Conservation (phyloP, 2,888 invertebrate species). For the Invenusta paracnida region DNA sequence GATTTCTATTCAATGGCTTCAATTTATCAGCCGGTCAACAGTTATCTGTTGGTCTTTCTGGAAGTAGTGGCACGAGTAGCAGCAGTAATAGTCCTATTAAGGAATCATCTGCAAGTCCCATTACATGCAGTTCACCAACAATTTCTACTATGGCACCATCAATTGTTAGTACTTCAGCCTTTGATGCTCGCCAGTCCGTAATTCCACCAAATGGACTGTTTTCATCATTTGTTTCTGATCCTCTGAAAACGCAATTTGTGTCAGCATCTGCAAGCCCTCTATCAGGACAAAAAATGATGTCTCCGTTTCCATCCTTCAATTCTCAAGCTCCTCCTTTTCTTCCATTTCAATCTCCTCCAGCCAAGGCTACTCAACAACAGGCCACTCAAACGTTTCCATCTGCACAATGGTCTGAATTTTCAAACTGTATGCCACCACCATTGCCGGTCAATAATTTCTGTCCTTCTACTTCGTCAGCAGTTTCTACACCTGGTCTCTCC, state of each 20-base stretch:
- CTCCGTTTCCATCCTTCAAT: neutral
- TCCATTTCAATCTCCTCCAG: slow-evolving; percentile 9
- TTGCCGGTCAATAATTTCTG: neutral
- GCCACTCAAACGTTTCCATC: neutral
- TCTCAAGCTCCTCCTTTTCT: neutral
- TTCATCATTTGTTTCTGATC: neutral
- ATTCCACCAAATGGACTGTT: neutral
- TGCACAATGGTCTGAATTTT: neutral
- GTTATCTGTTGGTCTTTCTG: neutral
- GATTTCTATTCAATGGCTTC: slow-evolving; percentile 1
- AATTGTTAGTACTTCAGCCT: neutral
- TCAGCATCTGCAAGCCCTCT: neutral
- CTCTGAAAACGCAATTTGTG: neutral
- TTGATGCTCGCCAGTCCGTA: neutral
- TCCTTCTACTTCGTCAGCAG: neutral
- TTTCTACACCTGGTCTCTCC: neutral
- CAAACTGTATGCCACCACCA: neutral
- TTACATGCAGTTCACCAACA: neutral
- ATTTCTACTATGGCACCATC: neutral
- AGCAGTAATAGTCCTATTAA: neutral
- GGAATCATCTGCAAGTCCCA: neutral
- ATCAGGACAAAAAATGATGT: neutral
- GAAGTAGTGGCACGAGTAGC: neutral
- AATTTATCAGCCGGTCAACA: neutral
- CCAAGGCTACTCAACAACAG: neutral